phyloP scores from a whole-genome alignment of 2,797 vertebrate genomes.

The Pseudopleuronectes americanus region DNA sequence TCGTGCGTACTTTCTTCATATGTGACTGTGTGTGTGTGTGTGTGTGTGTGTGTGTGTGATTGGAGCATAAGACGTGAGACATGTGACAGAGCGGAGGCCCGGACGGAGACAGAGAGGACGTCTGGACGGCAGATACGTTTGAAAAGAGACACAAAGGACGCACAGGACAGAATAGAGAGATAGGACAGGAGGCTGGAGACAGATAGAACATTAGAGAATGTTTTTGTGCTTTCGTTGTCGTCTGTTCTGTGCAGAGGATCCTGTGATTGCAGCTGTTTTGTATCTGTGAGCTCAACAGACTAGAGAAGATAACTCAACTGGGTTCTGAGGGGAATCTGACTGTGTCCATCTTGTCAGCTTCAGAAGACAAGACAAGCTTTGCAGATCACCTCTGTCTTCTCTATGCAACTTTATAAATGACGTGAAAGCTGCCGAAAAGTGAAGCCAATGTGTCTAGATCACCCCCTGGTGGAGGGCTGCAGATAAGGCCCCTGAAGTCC shows the following conservation, averaged over 20 bases:
- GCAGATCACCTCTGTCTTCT: background rate
- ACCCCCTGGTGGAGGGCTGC: too few species aligned
- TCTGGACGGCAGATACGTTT: constrained; percentile 51
- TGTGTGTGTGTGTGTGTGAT: background rate
- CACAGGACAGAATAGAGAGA: constrained; percentile 31
- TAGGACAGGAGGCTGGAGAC: constrained; percentile 25
- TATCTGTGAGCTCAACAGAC: constrained; percentile 35
- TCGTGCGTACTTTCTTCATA: constrained; percentile 14
- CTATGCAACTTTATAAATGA: background rate
- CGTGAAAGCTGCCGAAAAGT: too few species aligned
- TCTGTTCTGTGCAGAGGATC: constrained; percentile 24
- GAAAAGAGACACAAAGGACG: constrained; percentile 43
- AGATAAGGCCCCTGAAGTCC: too few species aligned
- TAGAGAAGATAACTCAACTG: background rate
- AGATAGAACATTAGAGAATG: constrained; percentile 8
- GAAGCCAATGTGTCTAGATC: too few species aligned
- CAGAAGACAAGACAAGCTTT: constrained; percentile 21
- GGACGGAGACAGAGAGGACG: constrained; percentile 27
- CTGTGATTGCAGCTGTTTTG: constrained; percentile 48
- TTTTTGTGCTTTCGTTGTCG: background rate
- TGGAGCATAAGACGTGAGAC: constrained; percentile 8
- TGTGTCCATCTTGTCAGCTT: constrained; percentile 25
- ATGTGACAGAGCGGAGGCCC: constrained; percentile 28
- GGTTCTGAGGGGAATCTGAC: constrained; percentile 14
- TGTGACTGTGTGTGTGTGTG: background rate